These are phyloP conservation scores for Drosophila mayaguana DNA, from an alignment of 2,888 invertebrate genomes.

Conservation along the genomic window DNA sequence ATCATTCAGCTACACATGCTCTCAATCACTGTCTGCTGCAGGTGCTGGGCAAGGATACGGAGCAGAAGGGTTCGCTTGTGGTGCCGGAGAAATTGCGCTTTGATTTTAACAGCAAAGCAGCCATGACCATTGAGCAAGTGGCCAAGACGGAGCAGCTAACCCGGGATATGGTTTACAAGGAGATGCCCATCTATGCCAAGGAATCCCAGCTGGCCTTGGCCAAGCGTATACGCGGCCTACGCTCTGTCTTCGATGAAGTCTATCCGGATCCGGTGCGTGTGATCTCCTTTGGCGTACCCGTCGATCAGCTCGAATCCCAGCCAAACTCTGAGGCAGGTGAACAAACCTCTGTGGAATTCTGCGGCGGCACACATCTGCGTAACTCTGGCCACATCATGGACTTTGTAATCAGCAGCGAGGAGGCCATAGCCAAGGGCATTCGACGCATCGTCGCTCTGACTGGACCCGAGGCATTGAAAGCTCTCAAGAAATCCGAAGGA, in stretches of 20 bases:
- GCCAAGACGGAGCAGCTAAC: slow-evolving; percentile 93
- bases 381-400: slow-evolving; percentile 97
- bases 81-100: slow-evolving; percentile 98
- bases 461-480: slow-evolving; percentile 96
- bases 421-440: slow-evolving; percentile 99
- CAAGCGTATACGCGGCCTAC: slow-evolving; percentile 95
- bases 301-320: slow-evolving; percentile 94
- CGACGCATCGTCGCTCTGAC: slow-evolving; percentile 98
- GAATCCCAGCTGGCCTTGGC: slow-evolving; percentile 93
- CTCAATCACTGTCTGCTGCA: slow-evolving; percentile 96
- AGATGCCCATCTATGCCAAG: slow-evolving; percentile 94
- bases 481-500: slow-evolving; percentile 91
- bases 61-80: slow-evolving; percentile 98
- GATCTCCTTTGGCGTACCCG: slow-evolving; percentile 96
- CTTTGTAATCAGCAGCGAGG: slow-evolving; percentile 98
- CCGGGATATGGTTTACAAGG: slow-evolving; percentile 90
- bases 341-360: slow-evolving; percentile 98
- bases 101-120: slow-evolving; percentile 98
- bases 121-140: slow-evolving; percentile 95
- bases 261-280: slow-evolving; percentile 98
- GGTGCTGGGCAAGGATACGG: slow-evolving; percentile 95
- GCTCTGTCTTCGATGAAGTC: slow-evolving; percentile 99
- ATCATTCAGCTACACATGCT: slow-evolving; percentile 99
- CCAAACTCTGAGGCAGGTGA: slow-evolving; percentile 92
- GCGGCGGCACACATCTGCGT: slow-evolving; percentile 98